Percentiles rank a stretch among this genome's conserved stretches.
Evolutionary conservation across 2,797 vertebrate genomes (phyloP).

Genomic region (Micromesistius poutassou): DNA sequence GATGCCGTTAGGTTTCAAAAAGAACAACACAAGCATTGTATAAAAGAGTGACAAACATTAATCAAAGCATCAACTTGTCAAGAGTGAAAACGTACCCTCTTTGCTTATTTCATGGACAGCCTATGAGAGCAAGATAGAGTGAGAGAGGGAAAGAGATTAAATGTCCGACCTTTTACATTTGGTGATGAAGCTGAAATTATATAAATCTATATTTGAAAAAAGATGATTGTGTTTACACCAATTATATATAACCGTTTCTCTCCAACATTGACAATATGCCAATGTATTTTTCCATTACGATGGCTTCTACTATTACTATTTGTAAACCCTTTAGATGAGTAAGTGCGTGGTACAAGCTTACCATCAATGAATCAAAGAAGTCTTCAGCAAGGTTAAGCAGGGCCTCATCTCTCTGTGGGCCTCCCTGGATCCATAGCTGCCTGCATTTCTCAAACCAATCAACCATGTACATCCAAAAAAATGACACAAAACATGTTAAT

Average conservation of each 20-base stretch:
- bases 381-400: slow-evolving; percentile 81
- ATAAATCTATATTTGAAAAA: not conserved
- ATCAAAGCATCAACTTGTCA: slow-evolving; percentile 1
- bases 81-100: slow-evolving; percentile 77
- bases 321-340: not conserved
- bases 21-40: not conserved
- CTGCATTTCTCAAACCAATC: slow-evolving; percentile 89
- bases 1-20: not conserved
- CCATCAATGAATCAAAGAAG: slow-evolving; percentile 86
- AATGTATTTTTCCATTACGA: not conserved
- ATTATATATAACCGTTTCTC: not conserved
- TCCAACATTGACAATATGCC: not conserved
- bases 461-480: slow-evolving; percentile 75
- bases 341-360: slow-evolving; percentile 48
- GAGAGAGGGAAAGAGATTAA: not conserved
- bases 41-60: slow-evolving; percentile 6
- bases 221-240: not conserved
- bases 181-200: not conserved
- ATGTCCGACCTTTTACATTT: not conserved
- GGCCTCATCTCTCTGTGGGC: slow-evolving; percentile 71
- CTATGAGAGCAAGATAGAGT: slow-evolving; percentile 54
- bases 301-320: not conserved
- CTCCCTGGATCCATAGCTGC: slow-evolving; percentile 74
- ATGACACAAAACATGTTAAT: not conserved
- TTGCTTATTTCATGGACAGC: slow-evolving; percentile 75